Conservation (phyloP, 2,797 vertebrate genomes). For the Pseudochaenichthys georgianus region DNA sequence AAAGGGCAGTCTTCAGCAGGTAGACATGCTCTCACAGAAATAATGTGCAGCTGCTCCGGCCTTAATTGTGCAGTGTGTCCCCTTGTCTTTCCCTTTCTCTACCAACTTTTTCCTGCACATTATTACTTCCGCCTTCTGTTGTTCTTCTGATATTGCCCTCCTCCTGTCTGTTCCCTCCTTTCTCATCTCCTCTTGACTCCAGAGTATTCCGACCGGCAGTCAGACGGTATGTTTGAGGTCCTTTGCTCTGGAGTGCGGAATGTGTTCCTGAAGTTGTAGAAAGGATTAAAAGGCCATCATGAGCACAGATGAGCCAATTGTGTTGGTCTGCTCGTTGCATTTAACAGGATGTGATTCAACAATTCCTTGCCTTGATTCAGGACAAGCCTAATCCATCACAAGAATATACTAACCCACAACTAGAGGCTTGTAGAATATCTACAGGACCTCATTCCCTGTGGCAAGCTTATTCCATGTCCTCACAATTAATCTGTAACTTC, state of each 20-base stretch:
- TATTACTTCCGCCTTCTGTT: constrained; percentile 54
- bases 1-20: constrained; percentile 83
- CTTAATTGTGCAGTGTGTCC: constrained; percentile 11
- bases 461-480: constrained; percentile 13
- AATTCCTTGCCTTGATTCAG: constrained; percentile 26
- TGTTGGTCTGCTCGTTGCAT: constrained; percentile 68
- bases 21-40: constrained; percentile 42
- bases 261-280: constrained; percentile 58
- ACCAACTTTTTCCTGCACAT: constrained; percentile 33
- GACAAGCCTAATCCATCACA: constrained; percentile 40
- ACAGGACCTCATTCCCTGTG: constrained; percentile 1
- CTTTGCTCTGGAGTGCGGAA: constrained; percentile 65
- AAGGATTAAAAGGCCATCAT: constrained; percentile 42
- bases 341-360: constrained; percentile 56
- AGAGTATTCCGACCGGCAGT: constrained; percentile 86
- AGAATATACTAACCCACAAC: constrained; percentile 51
- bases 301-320: constrained; percentile 29
- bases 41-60: constrained; percentile 15
- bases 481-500: constrained; percentile 3
- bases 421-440: constrained; percentile 32
- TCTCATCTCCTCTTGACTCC: constrained; percentile 73
- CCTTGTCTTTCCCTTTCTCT: constrained; percentile 4
- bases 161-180: constrained; percentile 66
- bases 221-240: constrained; percentile 82
- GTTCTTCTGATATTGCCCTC: constrained; percentile 60